Evolutionary conservation across 2,797 vertebrate species (phyloP).

Genomic region (Aphelocoma californica): DNA sequence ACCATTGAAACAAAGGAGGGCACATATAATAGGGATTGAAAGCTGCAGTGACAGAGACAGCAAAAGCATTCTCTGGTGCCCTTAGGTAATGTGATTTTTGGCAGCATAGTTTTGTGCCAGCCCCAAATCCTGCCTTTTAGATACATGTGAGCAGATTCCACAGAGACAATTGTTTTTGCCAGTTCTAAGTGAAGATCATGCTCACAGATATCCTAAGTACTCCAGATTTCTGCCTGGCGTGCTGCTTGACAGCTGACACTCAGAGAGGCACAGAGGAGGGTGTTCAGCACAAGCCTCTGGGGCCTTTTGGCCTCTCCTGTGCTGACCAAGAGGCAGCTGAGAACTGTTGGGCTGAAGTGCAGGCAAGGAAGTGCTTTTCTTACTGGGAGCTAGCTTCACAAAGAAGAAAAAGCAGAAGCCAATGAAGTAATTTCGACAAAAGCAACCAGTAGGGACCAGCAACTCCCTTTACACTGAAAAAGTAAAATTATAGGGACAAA

Average conservation of each 20-base stretch:
- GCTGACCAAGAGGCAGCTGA: not conserved
- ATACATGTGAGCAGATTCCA: not conserved
- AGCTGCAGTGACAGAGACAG: not conserved
- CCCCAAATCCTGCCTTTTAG: not conserved
- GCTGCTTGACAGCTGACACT: not conserved
- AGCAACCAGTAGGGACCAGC: not conserved
- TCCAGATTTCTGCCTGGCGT: not conserved
- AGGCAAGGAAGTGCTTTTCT: not conserved
- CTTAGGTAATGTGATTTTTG: not conserved
- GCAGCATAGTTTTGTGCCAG: not conserved
- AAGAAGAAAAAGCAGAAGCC: not conserved
- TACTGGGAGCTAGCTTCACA: not conserved
- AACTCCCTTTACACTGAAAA: not conserved
- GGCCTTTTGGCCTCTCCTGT: not conserved
- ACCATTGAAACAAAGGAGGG: not conserved
- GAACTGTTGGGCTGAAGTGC: not conserved
- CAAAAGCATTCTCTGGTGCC: not conserved
- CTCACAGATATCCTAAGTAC: not conserved
- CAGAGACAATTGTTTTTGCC: not conserved
- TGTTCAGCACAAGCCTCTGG: not conserved
- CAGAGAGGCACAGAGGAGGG: not conserved
- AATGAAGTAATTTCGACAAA: not conserved
- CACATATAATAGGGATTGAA: not conserved
- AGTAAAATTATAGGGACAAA: not conserved
- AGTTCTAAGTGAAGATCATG: not conserved